Evolutionary conservation across 2,797 vertebrate genomes (phyloP).

Genomic region (Limosa lapponica): DNA sequence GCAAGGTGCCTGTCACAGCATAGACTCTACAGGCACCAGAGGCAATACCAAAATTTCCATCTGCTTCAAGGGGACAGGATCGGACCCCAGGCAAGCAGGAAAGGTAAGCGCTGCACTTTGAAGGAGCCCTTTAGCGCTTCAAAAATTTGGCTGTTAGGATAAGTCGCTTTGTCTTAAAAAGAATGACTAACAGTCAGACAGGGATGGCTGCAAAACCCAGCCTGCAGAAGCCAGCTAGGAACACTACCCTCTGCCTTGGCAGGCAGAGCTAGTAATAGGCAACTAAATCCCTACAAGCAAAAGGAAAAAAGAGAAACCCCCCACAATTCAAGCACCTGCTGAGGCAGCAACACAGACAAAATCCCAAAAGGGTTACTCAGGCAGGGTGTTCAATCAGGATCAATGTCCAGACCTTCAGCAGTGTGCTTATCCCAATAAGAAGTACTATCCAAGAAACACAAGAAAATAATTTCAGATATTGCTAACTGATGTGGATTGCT

Average conservation of each 20-base stretch:
- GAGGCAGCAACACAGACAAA: not conserved
- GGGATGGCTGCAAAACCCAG: not conserved
- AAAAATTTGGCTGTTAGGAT: not conserved
- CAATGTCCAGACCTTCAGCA: not conserved
- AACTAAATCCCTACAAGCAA: not conserved
- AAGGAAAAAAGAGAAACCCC: not conserved
- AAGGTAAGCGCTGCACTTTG: not conserved
- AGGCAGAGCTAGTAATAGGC: not conserved
- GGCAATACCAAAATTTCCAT: not conserved
- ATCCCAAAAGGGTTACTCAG: not conserved
- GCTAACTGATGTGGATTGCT: not conserved
- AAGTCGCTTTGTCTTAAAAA: not conserved
- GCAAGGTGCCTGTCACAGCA: not conserved
- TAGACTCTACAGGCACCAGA: not conserved
- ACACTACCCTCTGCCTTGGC: not conserved
- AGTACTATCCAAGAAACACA: not conserved
- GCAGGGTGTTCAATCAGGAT: not conserved
- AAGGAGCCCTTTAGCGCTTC: not conserved
- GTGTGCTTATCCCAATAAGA: not conserved
- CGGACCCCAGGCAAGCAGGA: not conserved
- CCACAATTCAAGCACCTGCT: not conserved
- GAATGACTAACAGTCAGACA: not conserved
- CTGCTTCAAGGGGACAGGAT: not conserved
- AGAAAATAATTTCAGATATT: not conserved
- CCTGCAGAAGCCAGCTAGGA: not conserved